Percentiles rank a stretch among this genome's conserved stretches.
Conservation (phyloP, 2,888 invertebrate genomes). For the Syrphus vitripennis region DNA sequence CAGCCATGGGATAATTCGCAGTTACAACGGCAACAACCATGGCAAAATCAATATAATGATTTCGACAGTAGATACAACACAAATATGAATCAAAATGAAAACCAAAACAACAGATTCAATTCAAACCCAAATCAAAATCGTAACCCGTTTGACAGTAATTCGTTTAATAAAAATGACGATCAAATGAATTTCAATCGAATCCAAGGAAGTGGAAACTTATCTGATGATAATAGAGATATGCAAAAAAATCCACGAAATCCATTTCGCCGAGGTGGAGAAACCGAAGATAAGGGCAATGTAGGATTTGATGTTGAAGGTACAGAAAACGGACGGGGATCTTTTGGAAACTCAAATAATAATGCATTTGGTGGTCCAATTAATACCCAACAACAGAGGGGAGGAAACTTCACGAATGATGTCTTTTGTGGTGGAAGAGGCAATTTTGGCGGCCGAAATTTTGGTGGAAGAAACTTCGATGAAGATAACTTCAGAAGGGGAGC, state of each 20-base stretch:
- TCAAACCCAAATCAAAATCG: slow-evolving; percentile 15
- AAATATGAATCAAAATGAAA: slow-evolving; percentile 29
- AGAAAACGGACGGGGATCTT: slow-evolving; percentile 72
- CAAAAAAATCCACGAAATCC: slow-evolving; percentile 58
- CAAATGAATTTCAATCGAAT: slow-evolving; percentile 75
- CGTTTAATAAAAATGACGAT: slow-evolving; percentile 29
- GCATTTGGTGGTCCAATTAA: slow-evolving; percentile 5
- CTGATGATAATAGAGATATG: slow-evolving; percentile 79
- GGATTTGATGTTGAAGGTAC: slow-evolving; percentile 73
- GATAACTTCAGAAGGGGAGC: not conserved
- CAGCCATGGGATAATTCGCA: slow-evolving; percentile 21
- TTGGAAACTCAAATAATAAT: not conserved
- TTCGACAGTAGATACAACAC: not conserved
- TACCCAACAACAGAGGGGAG: slow-evolving; percentile 20
- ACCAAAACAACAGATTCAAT: not conserved
- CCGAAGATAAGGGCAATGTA: slow-evolving; percentile 38
- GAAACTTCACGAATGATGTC: slow-evolving; percentile 56
- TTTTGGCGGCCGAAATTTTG: slow-evolving; percentile 56
- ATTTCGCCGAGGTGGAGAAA: slow-evolving; percentile 41
- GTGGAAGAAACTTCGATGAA: not conserved
- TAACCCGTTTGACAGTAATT: slow-evolving; percentile 29
- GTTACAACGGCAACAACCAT: slow-evolving; percentile 62
- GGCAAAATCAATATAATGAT: slow-evolving; percentile 40
- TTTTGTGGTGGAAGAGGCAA: slow-evolving; percentile 19
- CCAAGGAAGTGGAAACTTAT: slow-evolving; percentile 79